Evolutionary conservation across 1,140 invertebrate genomes (phyloP).

Genomic region (Tyrophagus putrescentiae): DNA sequence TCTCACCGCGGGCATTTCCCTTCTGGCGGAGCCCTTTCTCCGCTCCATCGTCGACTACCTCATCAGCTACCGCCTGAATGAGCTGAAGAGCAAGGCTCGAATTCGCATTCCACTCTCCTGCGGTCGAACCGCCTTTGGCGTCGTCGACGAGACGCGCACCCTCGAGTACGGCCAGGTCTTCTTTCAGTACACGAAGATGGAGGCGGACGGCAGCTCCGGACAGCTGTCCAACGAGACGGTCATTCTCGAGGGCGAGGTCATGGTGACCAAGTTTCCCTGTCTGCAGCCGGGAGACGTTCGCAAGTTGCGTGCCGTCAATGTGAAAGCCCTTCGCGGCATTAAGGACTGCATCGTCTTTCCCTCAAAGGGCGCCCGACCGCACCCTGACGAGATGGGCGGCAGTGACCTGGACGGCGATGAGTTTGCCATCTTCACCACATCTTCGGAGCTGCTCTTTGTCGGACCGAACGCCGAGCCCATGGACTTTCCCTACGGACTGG

Average conservation of each 20-base stretch:
- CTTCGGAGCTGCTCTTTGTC: slow-evolving; percentile 20
- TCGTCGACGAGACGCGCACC: slow-evolving; percentile 26
- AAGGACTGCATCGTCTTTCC: slow-evolving; percentile 27
- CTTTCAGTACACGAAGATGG: slow-evolving; percentile 24
- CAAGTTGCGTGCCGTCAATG: slow-evolving; percentile 25
- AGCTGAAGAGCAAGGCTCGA: slow-evolving; percentile 25
- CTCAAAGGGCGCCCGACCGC: slow-evolving; percentile 22
- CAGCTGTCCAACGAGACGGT: not conserved
- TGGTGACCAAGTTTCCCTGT: slow-evolving; percentile 29
- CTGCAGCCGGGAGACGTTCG: slow-evolving; percentile 25
- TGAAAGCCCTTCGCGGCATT: slow-evolving; percentile 23
- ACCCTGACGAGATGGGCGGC: slow-evolving; percentile 27
- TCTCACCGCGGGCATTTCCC: slow-evolving; percentile 14
- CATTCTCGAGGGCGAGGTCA: slow-evolving; percentile 24
- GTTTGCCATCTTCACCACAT: slow-evolving; percentile 26
- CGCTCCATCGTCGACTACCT: slow-evolving; percentile 18
- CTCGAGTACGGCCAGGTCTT: slow-evolving; percentile 27
- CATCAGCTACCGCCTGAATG: slow-evolving; percentile 10
- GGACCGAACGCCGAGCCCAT: slow-evolving; percentile 29
- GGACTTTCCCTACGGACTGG: slow-evolving; percentile 27
- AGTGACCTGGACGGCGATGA: slow-evolving; percentile 28
- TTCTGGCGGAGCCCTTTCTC: slow-evolving; percentile 26
- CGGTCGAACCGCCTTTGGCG: slow-evolving; percentile 27
- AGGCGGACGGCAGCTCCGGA: not conserved
- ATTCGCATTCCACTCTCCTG: slow-evolving; percentile 20